phyloP scores from a whole-genome alignment of 2,113 vertebrate species.

The Ascaphus truei region DNA sequence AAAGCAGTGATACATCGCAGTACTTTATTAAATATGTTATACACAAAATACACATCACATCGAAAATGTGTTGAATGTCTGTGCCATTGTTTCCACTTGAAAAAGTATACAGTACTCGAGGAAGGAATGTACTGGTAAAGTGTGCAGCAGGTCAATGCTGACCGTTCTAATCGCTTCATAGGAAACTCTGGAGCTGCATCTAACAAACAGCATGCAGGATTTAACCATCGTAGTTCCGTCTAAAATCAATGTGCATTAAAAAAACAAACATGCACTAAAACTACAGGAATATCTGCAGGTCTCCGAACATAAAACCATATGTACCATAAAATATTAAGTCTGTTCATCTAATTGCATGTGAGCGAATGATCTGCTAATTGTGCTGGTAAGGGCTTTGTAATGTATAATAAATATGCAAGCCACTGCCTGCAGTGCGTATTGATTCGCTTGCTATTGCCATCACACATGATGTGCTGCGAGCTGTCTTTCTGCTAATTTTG shows the following conservation, averaged over 20 bases:
- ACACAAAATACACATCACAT: too few relatives aligned
- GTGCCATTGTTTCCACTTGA: not conserved
- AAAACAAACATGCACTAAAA: constrained; percentile 9
- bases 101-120: not conserved
- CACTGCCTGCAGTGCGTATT: not conserved
- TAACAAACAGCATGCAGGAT: constrained; percentile 20
- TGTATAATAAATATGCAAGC: not conserved
- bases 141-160: not conserved
- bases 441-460: not conserved
- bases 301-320: not conserved
- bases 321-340: not conserved
- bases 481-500: not conserved
- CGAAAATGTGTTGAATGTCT: too few relatives aligned
- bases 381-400: not conserved
- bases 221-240: not conserved
- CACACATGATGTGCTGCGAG: not conserved
- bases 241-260: constrained; percentile 32
- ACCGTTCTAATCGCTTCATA: constrained; percentile 19
- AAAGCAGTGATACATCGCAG: too few relatives aligned
- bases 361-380: not conserved
- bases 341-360: not conserved
- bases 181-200: not conserved
- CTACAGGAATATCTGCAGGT: not conserved
- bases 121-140: constrained; percentile 3
- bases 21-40: too few relatives aligned